Evolutionary conservation across 2,113 vertebrate genomes (phyloP).

Genomic region (Cinclus cinclus): DNA sequence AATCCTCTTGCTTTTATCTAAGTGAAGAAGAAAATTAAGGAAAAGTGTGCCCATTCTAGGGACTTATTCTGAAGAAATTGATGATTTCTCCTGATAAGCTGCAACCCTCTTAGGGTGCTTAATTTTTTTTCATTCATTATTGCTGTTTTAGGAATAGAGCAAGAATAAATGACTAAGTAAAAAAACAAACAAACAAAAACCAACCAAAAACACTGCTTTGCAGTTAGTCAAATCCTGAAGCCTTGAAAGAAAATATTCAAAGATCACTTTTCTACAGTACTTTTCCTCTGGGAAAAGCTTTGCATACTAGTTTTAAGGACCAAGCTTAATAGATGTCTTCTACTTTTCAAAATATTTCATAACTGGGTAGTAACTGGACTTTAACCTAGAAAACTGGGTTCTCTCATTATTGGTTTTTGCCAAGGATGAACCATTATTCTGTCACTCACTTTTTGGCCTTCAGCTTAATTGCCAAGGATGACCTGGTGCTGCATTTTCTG

Average conservation of each 20-base stretch:
- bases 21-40: neutral
- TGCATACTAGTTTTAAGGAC: neutral
- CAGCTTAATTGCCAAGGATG: neutral
- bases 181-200: neutral
- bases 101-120: neutral
- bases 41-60: neutral
- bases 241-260: neutral
- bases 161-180: neutral
- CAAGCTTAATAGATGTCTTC: neutral
- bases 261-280: neutral
- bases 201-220: neutral
- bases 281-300: neutral
- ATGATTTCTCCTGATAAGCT: neutral
- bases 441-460: neutral
- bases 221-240: neutral
- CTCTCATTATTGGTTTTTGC: neutral
- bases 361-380: neutral
- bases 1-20: neutral
- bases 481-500: neutral
- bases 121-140: neutral
- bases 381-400: neutral
- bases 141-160: neutral
- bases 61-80: neutral
- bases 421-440: neutral
- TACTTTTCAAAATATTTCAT: slow-evolving; percentile 14